A percentile compares a stretch with the other conserved stretches of the same genome.
phyloP scores from a whole-genome alignment of 2,888 invertebrate genomes.

The Chaitophorus viminalis region DNA sequence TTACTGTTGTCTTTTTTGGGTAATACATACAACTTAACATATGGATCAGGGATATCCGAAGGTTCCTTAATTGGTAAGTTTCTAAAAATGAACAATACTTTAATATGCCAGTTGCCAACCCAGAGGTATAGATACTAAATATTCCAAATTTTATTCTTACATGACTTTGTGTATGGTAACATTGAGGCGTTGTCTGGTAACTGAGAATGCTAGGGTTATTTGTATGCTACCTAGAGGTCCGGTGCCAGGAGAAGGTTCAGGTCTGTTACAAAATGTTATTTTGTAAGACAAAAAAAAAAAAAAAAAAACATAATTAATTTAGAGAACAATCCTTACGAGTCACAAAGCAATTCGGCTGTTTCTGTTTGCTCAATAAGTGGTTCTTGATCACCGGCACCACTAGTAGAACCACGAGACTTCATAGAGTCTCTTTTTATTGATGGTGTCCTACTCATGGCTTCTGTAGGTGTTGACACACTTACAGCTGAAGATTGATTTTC shows the following conservation, averaged over 20 bases:
- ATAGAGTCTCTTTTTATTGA: slow-evolving; percentile 49
- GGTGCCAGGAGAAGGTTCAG: slow-evolving; percentile 7
- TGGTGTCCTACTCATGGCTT: neutral
- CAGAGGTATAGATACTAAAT: neutral
- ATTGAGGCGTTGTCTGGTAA: slow-evolving; percentile 82
- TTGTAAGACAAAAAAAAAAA: neutral
- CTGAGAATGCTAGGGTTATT: slow-evolving; percentile 85
- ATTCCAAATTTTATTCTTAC: slow-evolving; percentile 71
- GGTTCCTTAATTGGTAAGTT: slow-evolving; percentile 85
- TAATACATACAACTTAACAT: slow-evolving; percentile 86
- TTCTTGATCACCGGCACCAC: slow-evolving; percentile 74
- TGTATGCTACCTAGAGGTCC: slow-evolving; percentile 78
- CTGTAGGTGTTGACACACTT: neutral
- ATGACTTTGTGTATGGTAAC: slow-evolving; percentile 89
- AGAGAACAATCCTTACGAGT: slow-evolving; percentile 6
- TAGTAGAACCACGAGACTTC: slow-evolving; percentile 71
- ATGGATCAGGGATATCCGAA: slow-evolving; percentile 86
- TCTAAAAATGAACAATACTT: slow-evolving; percentile 68
- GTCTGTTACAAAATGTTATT: neutral
- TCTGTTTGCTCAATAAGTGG: slow-evolving; percentile 25
- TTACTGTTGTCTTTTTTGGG: slow-evolving; percentile 83
- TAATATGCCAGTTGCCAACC: neutral
- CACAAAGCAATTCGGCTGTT: slow-evolving; percentile 1
- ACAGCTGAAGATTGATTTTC: slow-evolving; percentile 4
- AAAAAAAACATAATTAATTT: neutral